Evolutionary conservation across 2,888 invertebrate species (phyloP).

Genomic region (Lutraria lutraria): DNA sequence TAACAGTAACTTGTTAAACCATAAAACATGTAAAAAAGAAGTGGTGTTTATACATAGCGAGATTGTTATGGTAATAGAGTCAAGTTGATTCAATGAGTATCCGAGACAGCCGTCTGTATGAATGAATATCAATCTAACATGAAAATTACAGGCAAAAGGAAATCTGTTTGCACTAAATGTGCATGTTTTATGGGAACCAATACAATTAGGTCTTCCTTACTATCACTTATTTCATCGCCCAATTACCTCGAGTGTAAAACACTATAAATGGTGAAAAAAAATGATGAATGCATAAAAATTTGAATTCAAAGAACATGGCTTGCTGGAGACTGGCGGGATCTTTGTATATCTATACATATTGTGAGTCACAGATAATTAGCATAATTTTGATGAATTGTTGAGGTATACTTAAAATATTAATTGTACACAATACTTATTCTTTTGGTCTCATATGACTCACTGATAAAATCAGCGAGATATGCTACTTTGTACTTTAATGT

Average conservation of each 20-base stretch:
- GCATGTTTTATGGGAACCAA: neutral
- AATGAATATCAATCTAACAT: neutral
- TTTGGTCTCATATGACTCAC: neutral
- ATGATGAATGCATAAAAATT: slow-evolving; percentile 4
- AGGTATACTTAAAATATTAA: slow-evolving; percentile 32
- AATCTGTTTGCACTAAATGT: neutral
- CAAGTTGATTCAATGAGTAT: neutral
- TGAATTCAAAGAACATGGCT: slow-evolving; percentile 1
- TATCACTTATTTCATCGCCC: neutral
- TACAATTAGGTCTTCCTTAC: neutral
- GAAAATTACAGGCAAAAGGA: neutral
- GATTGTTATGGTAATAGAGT: slow-evolving; percentile 12
- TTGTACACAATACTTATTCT: slow-evolving; percentile 15
- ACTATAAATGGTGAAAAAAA: neutral
- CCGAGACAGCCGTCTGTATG: slow-evolving; percentile 9
- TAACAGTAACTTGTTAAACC: neutral
- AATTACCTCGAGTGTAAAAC: neutral
- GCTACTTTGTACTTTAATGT: slow-evolving; percentile 23
- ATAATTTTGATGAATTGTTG: slow-evolving; percentile 47
- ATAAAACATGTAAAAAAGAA: neutral
- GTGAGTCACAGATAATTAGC: slow-evolving; percentile 31
- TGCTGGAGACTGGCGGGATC: neutral
- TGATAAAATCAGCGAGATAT: neutral
- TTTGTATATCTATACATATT: neutral
- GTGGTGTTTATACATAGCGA: neutral